Evolutionary conservation across 2,888 invertebrate genomes (phyloP).

Genomic region (Hirtodrosophila duncani): DNA sequence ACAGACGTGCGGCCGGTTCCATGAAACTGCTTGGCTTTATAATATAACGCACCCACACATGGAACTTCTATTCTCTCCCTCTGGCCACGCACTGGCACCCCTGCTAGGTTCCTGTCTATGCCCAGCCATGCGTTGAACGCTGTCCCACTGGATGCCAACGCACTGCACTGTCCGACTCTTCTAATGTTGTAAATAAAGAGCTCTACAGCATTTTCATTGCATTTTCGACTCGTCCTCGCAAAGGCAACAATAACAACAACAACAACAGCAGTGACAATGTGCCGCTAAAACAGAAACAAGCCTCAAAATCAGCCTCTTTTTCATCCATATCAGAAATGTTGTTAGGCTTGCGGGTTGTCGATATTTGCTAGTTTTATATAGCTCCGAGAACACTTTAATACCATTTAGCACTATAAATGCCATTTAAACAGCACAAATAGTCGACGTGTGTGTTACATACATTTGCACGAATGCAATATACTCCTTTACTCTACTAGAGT

Average conservation of each 20-base stretch:
- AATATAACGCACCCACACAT: slow-evolving; percentile 49
- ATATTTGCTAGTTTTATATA: no score
- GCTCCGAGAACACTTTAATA: no score
- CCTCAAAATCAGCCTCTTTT: slow-evolving; percentile 52
- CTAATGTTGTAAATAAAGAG: slow-evolving; percentile 58
- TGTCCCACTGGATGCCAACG: neutral
- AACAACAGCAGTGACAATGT: neutral
- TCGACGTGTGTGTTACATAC: no score
- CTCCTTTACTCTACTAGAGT: no score
- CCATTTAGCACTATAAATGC: no score
- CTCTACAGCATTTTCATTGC: slow-evolving; percentile 52
- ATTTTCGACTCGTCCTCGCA: slow-evolving; percentile 53
- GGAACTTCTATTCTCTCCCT: neutral
- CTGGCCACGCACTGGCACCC: slow-evolving; percentile 40
- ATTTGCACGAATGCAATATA: no score
- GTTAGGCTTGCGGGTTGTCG: slow-evolving; percentile 34
- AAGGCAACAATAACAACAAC: slow-evolving; percentile 37
- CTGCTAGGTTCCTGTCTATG: no score
- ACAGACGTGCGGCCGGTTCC: slow-evolving; percentile 24
- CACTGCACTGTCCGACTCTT: neutral
- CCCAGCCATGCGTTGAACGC: slow-evolving; percentile 41
- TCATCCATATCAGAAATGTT: slow-evolving; percentile 46
- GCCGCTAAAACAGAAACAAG: neutral
- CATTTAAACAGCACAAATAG: no score
- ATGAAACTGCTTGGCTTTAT: slow-evolving; percentile 42